Conservation (phyloP, 1,140 invertebrate genomes). For the Gonioctena quinquepunctata region DNA sequence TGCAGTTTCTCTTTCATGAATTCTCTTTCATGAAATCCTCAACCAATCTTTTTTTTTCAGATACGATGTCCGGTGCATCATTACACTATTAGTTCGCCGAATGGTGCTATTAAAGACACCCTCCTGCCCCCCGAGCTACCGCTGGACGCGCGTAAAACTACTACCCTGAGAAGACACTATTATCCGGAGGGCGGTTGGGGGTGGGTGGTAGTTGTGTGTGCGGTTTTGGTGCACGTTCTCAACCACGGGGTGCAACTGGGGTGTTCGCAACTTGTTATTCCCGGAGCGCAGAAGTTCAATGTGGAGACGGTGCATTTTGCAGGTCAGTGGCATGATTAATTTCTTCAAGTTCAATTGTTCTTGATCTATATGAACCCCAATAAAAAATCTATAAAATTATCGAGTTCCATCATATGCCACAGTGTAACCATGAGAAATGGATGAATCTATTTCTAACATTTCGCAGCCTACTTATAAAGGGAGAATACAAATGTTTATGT, state of each 20-base stretch:
- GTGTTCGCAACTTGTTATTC: constrained; percentile 59
- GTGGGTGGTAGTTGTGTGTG: constrained; percentile 72
- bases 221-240: constrained; percentile 68
- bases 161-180: constrained; percentile 63
- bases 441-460: no score
- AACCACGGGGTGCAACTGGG: constrained; percentile 66
- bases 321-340: constrained; percentile 39
- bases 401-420: no score
- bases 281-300: constrained; percentile 58
- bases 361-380: no score
- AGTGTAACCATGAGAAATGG: no score
- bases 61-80: constrained; percentile 29
- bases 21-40: no score
- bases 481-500: no score
- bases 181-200: constrained; percentile 84
- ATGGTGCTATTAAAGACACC: constrained; percentile 11
- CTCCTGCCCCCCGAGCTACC: constrained; percentile 41
- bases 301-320: constrained; percentile 46
- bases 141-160: constrained; percentile 47
- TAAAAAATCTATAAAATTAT: no score
- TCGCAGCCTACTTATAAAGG: no score
- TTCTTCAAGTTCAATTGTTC: no score
- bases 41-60: not conserved
- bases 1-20: no score
- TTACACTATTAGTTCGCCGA: not conserved